These are phyloP conservation scores for Myotis pilosus DNA, from an alignment of 2,797 vertebrate genomes.

Conservation along the genomic window DNA sequence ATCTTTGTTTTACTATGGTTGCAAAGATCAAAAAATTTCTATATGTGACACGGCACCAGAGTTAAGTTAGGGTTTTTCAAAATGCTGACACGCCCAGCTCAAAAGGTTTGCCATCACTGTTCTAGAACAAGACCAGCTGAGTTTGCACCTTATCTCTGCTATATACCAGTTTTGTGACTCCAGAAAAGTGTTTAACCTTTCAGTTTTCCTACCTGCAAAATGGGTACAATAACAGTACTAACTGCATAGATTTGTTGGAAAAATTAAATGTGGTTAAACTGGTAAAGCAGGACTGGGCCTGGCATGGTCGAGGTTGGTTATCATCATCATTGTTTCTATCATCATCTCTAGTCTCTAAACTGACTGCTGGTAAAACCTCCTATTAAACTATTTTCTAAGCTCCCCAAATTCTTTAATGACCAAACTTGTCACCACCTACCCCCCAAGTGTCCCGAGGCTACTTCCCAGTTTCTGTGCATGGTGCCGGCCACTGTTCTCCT, in stretches of 20 bases:
- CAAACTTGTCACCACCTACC: background rate
- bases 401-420: slow-evolving; percentile 21
- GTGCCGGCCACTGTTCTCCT: background rate
- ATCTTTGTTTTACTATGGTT: too few species aligned
- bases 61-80: too few species aligned
- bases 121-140: background rate
- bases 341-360: background rate
- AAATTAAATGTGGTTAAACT: slow-evolving; percentile 4
- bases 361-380: background rate
- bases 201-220: background rate
- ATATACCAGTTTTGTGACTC: background rate
- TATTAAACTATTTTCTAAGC: slow-evolving; percentile 19
- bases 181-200: background rate
- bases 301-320: background rate
- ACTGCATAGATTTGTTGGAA: background rate
- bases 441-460: background rate
- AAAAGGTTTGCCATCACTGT: too few species aligned
- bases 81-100: too few species aligned
- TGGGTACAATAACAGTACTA: background rate
- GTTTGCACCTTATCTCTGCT: background rate
- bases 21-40: too few species aligned
- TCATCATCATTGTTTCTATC: background rate
- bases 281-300: background rate
- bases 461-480: background rate
- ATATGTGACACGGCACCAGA: too few species aligned